Percentiles rank a stretch among this genome's conserved stretches.
Conservation (phyloP, 2,113 vertebrate species). For the Cyanistes caeruleus region DNA sequence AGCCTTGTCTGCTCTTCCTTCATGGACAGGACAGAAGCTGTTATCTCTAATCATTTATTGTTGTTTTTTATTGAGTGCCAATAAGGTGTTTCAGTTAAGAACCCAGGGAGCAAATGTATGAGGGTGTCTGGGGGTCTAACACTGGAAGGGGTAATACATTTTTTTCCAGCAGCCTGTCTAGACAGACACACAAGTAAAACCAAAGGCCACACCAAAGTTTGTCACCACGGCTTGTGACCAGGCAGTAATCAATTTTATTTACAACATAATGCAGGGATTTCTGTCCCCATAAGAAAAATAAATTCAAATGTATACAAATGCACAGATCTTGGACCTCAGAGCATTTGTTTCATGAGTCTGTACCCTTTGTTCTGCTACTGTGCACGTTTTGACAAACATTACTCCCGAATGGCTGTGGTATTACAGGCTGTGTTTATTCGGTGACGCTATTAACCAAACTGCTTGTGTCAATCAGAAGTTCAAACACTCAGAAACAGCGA, state of each 20-base stretch:
- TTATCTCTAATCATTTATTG: not conserved
- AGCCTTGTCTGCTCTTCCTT: not conserved
- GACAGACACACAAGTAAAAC: not conserved
- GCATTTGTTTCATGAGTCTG: not conserved
- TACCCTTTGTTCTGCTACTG: slow-evolving; percentile 34
- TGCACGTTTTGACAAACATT: not conserved
- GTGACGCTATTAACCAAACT: not conserved
- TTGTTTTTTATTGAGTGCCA: not conserved
- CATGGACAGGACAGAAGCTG: not conserved
- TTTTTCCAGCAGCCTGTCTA: not conserved
- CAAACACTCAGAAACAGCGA: not conserved
- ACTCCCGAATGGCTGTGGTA: not conserved
- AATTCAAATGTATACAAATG: not conserved
- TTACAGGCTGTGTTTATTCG: not conserved
- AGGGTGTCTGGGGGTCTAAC: not conserved
- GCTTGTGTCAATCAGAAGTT: slow-evolving; percentile 33
- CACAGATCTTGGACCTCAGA: not conserved
- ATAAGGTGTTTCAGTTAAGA: slow-evolving; percentile 23
- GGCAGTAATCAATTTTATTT: not conserved
- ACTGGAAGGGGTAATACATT: not conserved
- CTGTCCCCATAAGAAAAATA: not conserved
- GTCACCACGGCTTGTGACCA: not conserved
- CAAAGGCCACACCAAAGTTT: not conserved
- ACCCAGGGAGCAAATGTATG: not conserved
- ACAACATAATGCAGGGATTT: not conserved